Base-by-base conservation (phyloP, 2,113 vertebrate species). In the Nerophis lumbriciformis region DNA sequence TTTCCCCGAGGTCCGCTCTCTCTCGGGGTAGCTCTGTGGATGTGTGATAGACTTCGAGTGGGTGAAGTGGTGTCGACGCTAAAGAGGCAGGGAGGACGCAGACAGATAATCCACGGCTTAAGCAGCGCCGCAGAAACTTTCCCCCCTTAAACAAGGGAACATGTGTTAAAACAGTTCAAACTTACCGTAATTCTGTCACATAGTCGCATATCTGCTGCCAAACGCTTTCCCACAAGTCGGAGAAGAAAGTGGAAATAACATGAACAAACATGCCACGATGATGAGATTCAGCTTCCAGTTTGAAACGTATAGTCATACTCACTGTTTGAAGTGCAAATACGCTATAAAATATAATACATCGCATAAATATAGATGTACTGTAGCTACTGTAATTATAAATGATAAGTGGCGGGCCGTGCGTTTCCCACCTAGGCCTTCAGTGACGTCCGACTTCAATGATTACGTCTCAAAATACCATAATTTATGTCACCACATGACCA, bases 11-110 rank as follows among this genome's bases (percentile, higher is more conserved):
- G 84, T 87, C 87, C 63, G 66, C 78, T 69, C 83, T 79, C 83
- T 85, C 87, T 80, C 66, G 76, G 84, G 87, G 85, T 82, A 45
- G 82, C 80, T 83, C 85, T 89, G 87, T 71, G 84, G 68, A 80
- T 80, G 81, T 84, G 83, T 78, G 87, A 89, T 89, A 89, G 87
- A 88, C 83, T 82, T 66, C 81, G 82, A 84, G 85, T 85, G 87
- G 85, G 84, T 84, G 85, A 84, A 81, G 82, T 82, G 65, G 59
- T 81, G 80, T 83, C 69, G 82, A 81, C 76, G 83, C 79, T 81
- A 83, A 79, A 78, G 77, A 84, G 78, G 83, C 82, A 85, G 83
- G 10, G 39, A 86, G 82, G 85, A 86, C 79, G 73, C 83, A 85
- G 79, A 83, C 81, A 86, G 84, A 86, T 89, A 87, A 87, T 87